These are phyloP conservation scores for Poecile atricapillus DNA, from an alignment of 2,113 vertebrate species.

Conservation along the genomic window DNA sequence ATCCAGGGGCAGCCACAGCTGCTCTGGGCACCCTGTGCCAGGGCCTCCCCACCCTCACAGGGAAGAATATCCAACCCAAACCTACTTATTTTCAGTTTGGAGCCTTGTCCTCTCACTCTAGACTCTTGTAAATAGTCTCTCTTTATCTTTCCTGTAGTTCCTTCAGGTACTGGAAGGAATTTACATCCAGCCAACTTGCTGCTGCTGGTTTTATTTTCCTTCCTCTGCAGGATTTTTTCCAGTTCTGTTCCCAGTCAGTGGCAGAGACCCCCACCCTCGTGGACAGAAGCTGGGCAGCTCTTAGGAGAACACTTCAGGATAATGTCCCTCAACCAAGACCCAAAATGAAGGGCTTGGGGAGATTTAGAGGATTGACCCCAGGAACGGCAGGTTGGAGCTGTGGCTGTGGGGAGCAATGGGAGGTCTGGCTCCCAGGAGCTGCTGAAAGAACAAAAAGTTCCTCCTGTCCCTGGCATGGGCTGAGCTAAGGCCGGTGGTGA, in stretches of 20 bases:
- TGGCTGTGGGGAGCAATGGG: background rate
- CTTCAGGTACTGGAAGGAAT: background rate
- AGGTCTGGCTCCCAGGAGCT: background rate
- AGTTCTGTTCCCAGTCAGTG: background rate
- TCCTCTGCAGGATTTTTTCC: background rate
- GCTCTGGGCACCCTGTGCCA: background rate
- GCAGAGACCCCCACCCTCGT: background rate
- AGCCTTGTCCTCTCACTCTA: background rate
- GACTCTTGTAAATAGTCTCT: background rate
- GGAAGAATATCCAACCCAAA: background rate
- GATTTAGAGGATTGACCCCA: background rate
- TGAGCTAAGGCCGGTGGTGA: background rate
- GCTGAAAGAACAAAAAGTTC: slow-evolving; percentile 16
- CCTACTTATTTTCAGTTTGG: background rate
- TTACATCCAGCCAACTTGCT: background rate
- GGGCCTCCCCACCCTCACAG: accelerated
- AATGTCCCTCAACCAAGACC: background rate
- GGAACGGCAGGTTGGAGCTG: background rate
- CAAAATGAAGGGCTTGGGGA: background rate
- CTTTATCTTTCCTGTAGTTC: background rate
- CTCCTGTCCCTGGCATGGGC: background rate
- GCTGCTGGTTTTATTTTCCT: background rate
- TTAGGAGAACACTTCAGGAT: background rate
- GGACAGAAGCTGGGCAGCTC: background rate
- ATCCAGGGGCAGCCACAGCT: background rate